Percentiles rank a stretch among this genome's conserved stretches.
These are phyloP conservation scores for Neofelis nebulosa DNA, from an alignment of 2,113 vertebrate genomes.

Conservation along the genomic window DNA sequence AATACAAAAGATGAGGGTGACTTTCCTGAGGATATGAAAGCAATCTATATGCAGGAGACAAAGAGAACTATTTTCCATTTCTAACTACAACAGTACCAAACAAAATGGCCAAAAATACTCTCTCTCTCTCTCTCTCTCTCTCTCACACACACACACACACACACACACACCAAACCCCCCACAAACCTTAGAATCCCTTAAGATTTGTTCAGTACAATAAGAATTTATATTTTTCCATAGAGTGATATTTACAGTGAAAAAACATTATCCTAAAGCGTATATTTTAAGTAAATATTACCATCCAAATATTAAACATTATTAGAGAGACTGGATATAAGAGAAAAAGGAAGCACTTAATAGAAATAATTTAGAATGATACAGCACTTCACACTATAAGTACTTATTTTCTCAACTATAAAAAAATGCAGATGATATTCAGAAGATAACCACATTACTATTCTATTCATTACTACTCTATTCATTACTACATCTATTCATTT, in stretches of 20 bases:
- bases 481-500: background rate
- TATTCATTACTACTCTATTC: background rate
- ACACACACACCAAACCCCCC: too few species aligned
- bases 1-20: background rate
- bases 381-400: background rate
- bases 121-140: too few species aligned
- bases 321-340: background rate
- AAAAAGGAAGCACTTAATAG: background rate
- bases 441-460: background rate
- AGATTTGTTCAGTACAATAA: background rate
- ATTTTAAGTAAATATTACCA: slow-evolving; percentile 49
- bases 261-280: background rate
- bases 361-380: background rate
- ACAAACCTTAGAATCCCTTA: background rate
- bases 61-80: background rate
- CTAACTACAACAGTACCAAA: background rate
- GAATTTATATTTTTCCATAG: background rate
- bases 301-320: slow-evolving; percentile 11
- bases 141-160: too few species aligned
- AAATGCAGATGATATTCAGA: background rate
- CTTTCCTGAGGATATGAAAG: background rate
- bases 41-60: background rate
- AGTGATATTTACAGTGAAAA: background rate
- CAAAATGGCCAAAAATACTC: background rate
- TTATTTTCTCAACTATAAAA: background rate